phyloP scores from a whole-genome alignment of 1,140 invertebrate species.

The Anastrepha ludens region DNA sequence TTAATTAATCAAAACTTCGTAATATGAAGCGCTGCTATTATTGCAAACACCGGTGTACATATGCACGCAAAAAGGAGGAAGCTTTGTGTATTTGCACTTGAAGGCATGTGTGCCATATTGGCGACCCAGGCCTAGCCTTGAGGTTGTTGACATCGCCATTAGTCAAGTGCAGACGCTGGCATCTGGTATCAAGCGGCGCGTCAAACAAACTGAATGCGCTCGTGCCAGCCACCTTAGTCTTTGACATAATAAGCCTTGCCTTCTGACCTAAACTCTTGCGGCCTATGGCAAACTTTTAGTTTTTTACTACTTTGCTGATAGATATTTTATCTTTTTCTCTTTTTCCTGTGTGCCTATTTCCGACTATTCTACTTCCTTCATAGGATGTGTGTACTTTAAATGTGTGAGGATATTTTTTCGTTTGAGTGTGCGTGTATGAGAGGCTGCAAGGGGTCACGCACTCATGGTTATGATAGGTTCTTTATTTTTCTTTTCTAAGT shows the following conservation, averaged over 20 bases:
- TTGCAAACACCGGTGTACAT: too few species aligned
- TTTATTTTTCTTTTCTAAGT: neutral
- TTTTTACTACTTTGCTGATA: neutral
- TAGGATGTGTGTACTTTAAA: neutral
- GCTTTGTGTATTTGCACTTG: constrained; percentile 23
- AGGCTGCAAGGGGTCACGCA: neutral
- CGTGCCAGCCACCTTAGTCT: constrained; percentile 17
- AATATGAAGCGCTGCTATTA: too few species aligned
- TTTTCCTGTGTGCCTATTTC: neutral
- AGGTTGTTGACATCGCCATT: constrained; percentile 50
- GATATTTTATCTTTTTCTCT: neutral
- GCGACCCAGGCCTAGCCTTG: constrained; percentile 49
- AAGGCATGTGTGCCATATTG: constrained; percentile 5
- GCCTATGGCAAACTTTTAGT: constrained; percentile 18
- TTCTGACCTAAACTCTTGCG: constrained; percentile 19
- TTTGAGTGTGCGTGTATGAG: neutral
- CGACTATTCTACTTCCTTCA: neutral
- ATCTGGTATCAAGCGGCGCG: neutral
- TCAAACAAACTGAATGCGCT: neutral
- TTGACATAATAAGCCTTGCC: constrained; percentile 35
- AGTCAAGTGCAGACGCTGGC: constrained; percentile 48
- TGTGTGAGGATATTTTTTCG: neutral
- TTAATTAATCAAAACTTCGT: too few species aligned
- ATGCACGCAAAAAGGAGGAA: neutral
- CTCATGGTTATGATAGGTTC: constrained; percentile 7